Conservation (phyloP, 2,113 vertebrate genomes). For the Elephantulus edwardii region DNA sequence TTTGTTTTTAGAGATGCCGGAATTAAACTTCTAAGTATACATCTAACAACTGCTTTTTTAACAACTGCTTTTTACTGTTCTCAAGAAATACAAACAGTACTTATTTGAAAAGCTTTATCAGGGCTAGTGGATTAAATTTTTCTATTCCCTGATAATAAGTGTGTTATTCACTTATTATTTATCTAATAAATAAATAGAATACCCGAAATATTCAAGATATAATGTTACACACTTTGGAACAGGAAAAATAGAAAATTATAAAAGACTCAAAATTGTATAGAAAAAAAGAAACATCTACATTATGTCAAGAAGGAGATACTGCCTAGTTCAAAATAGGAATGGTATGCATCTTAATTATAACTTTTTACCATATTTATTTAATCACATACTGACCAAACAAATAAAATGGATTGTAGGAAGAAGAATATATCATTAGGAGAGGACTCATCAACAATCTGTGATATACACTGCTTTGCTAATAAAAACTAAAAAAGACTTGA, state of each 20-base stretch:
- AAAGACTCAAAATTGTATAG: background rate
- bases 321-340: no score
- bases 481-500: no score
- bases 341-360: no score
- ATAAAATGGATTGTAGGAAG: no score
- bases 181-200: background rate
- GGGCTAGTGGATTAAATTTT: background rate
- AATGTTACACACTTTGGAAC: background rate
- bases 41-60: background rate
- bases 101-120: background rate
- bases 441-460: no score
- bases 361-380: no score
- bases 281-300: background rate
- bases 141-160: background rate
- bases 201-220: background rate
- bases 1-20: conserved; percentile 52
- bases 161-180: background rate
- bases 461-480: no score
- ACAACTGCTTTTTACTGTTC: background rate
- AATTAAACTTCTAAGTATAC: conserved; percentile 43
- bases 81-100: conserved; percentile 31
- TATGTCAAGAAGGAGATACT: no score
- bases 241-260: background rate
- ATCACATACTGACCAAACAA: no score
- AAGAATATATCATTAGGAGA: no score